Percentiles rank a stretch among this genome's conserved stretches.
phyloP scores from a whole-genome alignment of 1,140 invertebrate genomes.

The Drosophila pseudoananassae region DNA sequence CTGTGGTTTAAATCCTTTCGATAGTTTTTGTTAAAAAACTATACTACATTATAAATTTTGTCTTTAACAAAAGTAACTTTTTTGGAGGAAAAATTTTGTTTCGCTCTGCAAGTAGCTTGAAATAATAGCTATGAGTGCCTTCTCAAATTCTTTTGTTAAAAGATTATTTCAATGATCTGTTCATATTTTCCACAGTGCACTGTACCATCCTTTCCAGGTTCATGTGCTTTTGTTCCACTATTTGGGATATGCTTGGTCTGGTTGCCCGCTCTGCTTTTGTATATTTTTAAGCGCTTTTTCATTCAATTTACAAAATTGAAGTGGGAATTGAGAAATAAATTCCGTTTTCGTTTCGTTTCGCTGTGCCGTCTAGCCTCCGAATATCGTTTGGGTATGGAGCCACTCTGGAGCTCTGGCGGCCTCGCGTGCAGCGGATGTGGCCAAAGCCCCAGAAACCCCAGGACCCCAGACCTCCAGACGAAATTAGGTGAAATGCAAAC shows the following conservation, averaged over 20 bases:
- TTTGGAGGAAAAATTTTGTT: too few relatives aligned
- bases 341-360: conserved; percentile 70
- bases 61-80: too few relatives aligned
- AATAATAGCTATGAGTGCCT: too few relatives aligned
- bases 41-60: not conserved
- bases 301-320: conserved; percentile 84
- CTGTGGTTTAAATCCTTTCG: not conserved
- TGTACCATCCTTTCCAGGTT: conserved; percentile 27
- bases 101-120: too few relatives aligned
- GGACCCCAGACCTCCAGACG: conserved; percentile 31
- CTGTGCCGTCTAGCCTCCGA: conserved; percentile 2
- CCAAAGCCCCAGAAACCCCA: conserved; percentile 18
- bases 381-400: not conserved
- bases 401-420: conserved; percentile 29
- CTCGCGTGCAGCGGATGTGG: conserved; percentile 66
- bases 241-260: conserved; percentile 59
- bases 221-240: conserved; percentile 72
- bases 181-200: not conserved
- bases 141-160: not conserved
- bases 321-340: conserved; percentile 84
- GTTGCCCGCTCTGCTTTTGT: conserved; percentile 69
- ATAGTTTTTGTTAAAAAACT: not conserved
- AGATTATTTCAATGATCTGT: not conserved
- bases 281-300: conserved; percentile 83
- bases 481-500: conserved; percentile 83